Base-by-base conservation (phyloP, 2,113 vertebrate species). In the Rhipidura dahli region DNA sequence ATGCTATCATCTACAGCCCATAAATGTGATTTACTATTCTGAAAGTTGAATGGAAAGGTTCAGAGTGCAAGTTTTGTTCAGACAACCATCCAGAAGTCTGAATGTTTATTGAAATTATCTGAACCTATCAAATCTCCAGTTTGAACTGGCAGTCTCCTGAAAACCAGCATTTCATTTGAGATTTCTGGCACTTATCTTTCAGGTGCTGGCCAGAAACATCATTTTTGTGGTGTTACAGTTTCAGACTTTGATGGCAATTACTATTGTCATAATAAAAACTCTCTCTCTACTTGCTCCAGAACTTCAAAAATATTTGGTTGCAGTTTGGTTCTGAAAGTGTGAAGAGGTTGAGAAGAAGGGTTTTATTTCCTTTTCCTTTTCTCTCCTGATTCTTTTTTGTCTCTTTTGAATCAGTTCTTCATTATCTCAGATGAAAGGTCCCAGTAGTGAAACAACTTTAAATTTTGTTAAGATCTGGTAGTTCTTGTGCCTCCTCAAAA, bases 201-300 rank as follows among this genome's bases (percentile, higher is more conserved):
- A 93, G 83, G 80, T 76, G 47, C 64, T 66, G 61, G 75, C 95
- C 96, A 96, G 96, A 97, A 97, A 95, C 60, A 96, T 95, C 75
- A 97, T 91, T 96, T 95, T 88, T 96, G 80, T 83, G 88, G 92
- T 95, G 88, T 69, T 95, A 88, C 65, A 66, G 33, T 49, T 92
- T 95, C 73, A 97, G 81, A 82, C 71, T 65, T 92, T 90, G 89
- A 92, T 87, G 56, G 42, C 59, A 79, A 83, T 68, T 93, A 63
- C 35, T 91, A 91, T 60, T 76, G 50, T 91, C 73, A 85, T 73
- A 96, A 93, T 71, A 92, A 89, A 85, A 94, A 24, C 13, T 70
- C 22, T 79, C 77, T 93, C 42, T 90, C 42, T 89, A 91, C 82
- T 94, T 91, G 31, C 79, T 94, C 69, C 60, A 91, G 83, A 40